Percentiles rank a stretch among this genome's conserved stretches.
phyloP scores from a whole-genome alignment of 2,888 invertebrate species.

The Tinea semifulvella region DNA sequence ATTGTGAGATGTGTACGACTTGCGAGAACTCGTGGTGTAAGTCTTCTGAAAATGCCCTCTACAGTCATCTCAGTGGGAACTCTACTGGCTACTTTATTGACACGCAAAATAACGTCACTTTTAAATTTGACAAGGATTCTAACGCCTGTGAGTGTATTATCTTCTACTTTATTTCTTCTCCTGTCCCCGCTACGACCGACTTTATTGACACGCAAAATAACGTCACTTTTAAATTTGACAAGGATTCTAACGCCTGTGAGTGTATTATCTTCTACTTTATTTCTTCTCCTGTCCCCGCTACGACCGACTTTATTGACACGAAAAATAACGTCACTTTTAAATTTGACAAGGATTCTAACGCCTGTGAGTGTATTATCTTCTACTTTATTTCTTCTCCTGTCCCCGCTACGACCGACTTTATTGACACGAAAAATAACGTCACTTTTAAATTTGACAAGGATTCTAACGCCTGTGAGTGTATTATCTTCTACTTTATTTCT shows the following conservation, averaged over 20 bases:
- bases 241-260: neutral
- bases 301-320: constrained; percentile 37
- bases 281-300: no score
- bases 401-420: constrained; percentile 41
- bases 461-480: neutral
- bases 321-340: constrained; percentile 43
- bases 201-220: constrained; percentile 41
- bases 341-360: neutral
- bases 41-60: constrained; percentile 54
- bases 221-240: constrained; percentile 33
- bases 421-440: constrained; percentile 40
- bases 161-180: no score
- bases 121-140: constrained; percentile 19
- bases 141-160: neutral
- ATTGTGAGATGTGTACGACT: constrained; percentile 59
- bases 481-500: no score
- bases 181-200: constrained; percentile 37
- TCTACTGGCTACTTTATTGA: constrained; percentile 42
- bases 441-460: constrained; percentile 28
- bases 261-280: no score
- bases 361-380: neutral
- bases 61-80: constrained; percentile 40
- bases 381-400: no score
- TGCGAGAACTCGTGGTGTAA: constrained; percentile 60
- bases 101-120: constrained; percentile 43